Conservation (phyloP, 2,888 invertebrate genomes). For the Tetrapedia diversipes region DNA sequence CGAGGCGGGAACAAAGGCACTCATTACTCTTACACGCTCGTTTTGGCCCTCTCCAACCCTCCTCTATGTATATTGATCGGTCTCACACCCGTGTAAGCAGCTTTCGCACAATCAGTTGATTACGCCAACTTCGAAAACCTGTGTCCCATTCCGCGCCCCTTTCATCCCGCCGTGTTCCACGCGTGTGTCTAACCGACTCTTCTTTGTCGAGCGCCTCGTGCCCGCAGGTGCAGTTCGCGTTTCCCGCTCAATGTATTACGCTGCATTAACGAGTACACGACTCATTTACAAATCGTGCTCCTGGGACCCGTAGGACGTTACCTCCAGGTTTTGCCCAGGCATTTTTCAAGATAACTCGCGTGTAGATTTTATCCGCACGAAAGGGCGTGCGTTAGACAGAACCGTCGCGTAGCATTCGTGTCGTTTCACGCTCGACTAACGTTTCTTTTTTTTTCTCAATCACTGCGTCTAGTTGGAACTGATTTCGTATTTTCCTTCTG, state of each 20-base stretch:
- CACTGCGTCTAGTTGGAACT: neutral
- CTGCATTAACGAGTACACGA: slow-evolving; percentile 62
- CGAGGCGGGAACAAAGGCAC: slow-evolving; percentile 40
- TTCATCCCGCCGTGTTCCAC: slow-evolving; percentile 10
- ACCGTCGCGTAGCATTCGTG: neutral
- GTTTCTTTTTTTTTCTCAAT: neutral
- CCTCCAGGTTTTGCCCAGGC: slow-evolving; percentile 5
- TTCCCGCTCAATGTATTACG: slow-evolving; percentile 57
- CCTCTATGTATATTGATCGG: slow-evolving; percentile 44
- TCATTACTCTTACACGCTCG: slow-evolving; percentile 52
- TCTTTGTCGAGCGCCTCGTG: slow-evolving; percentile 50
- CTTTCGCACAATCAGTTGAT: slow-evolving; percentile 57
- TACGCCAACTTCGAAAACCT: slow-evolving; percentile 55
- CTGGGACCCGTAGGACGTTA: slow-evolving; percentile 32
- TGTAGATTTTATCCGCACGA: slow-evolving; percentile 28
- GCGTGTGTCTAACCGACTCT: slow-evolving; percentile 47
- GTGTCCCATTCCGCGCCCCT: slow-evolving; percentile 14
- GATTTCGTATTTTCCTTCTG: too few relatives aligned
- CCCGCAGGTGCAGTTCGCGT: slow-evolving; percentile 62
- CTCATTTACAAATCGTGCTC: slow-evolving; percentile 63
- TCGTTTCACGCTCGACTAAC: neutral
- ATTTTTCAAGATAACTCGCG: slow-evolving; percentile 26
- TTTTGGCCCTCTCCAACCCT: slow-evolving; percentile 21
- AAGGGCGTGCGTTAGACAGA: neutral
- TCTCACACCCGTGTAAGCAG: slow-evolving; percentile 48